phyloP scores from a whole-genome alignment of 2,797 vertebrate species.

The Hydrocynus forskahlii region DNA sequence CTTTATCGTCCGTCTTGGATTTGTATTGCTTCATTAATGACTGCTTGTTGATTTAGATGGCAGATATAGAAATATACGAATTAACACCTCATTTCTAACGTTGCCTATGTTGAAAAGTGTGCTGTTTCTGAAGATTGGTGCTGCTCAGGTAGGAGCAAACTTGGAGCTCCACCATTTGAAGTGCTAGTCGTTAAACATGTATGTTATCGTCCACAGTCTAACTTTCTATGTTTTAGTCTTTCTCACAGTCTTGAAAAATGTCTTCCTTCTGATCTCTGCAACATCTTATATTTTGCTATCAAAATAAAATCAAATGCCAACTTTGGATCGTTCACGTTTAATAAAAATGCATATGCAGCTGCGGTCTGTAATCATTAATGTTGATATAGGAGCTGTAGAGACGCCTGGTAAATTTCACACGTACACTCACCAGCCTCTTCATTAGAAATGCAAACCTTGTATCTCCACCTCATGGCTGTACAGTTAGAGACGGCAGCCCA shows the following conservation, averaged over 20 bases:
- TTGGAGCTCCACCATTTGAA: not conserved
- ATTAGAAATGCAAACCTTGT: too few species aligned
- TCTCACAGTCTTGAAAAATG: not conserved
- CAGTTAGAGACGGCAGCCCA: not conserved
- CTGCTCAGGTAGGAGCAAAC: not conserved
- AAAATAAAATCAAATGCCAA: slow-evolving; percentile 44
- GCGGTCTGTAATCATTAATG: not conserved
- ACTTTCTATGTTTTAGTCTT: not conserved
- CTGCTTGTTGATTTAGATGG: not conserved
- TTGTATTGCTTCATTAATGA: slow-evolving; percentile 8
- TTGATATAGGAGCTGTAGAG: not conserved
- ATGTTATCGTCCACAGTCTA: not conserved
- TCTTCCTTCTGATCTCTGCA: slow-evolving; percentile 11
- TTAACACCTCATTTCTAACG: not conserved
- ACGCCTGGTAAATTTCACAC: not conserved
- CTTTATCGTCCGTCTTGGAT: not conserved
- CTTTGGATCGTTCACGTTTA: not conserved
- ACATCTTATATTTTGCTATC: slow-evolving; percentile 34
- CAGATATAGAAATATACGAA: not conserved
- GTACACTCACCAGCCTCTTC: too few species aligned
- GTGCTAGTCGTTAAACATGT: not conserved
- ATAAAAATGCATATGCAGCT: not conserved
- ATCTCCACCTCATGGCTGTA: not conserved
- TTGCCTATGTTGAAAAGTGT: slow-evolving; percentile 2
- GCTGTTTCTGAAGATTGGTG: not conserved